Percentiles rank a stretch among this genome's conserved stretches.
These are phyloP conservation scores for Hylaeus volcanicus DNA, from an alignment of 1,140 invertebrate genomes.

Conservation along the genomic window DNA sequence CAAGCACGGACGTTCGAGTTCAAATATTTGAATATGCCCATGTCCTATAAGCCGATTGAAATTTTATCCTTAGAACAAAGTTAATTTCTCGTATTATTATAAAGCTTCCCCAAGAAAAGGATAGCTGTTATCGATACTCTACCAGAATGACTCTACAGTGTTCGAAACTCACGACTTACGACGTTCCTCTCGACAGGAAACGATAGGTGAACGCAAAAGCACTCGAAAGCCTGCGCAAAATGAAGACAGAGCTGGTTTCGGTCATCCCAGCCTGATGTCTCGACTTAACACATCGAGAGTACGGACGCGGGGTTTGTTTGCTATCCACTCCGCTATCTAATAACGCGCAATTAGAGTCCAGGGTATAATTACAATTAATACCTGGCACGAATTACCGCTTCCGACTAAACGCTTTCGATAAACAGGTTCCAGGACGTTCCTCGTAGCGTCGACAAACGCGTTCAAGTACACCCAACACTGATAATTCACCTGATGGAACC, in stretches of 20 bases:
- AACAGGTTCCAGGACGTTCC: constrained; percentile 54
- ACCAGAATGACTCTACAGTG: too few species aligned
- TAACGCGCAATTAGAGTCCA: constrained; percentile 67
- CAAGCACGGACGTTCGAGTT: constrained; percentile 16
- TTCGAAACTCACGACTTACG: too few species aligned
- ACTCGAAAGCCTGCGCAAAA: not conserved
- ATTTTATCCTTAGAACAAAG: too few species aligned
- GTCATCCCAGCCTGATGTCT: constrained; percentile 12
- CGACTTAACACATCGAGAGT: constrained; percentile 26
- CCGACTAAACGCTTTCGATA: constrained; percentile 64
- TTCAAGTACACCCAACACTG: constrained; percentile 18
- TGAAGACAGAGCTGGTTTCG: not conserved
- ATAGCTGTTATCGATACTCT: too few species aligned
- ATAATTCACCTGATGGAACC: constrained; percentile 42
- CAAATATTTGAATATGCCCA: not conserved
- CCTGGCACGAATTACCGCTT: constrained; percentile 63
- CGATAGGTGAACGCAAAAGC: too few species aligned
- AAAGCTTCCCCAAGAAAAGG: too few species aligned
- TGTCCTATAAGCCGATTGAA: not conserved
- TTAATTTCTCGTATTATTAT: too few species aligned
- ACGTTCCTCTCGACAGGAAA: too few species aligned
- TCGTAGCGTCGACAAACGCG: constrained; percentile 24
- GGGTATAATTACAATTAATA: constrained; percentile 72
- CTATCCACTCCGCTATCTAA: constrained; percentile 63
- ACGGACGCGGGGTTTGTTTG: constrained; percentile 60